Percentiles rank a stretch among this genome's conserved stretches.
phyloP scores from a whole-genome alignment of 2,113 vertebrate species.

The Prochilodus magdalenae region DNA sequence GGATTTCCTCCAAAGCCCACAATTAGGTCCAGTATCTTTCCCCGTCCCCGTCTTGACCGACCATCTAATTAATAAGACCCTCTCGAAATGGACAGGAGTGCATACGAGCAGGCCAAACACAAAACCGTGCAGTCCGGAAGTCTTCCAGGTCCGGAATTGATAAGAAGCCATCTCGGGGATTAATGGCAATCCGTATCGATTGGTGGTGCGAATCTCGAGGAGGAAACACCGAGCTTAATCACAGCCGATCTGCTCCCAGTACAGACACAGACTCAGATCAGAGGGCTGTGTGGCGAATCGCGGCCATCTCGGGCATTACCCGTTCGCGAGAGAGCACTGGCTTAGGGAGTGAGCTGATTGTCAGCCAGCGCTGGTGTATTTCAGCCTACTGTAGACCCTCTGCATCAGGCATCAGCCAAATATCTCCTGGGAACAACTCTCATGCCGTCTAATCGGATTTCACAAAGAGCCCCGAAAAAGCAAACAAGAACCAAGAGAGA shows the following conservation, averaged over 20 bases:
- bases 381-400: conserved; percentile 45
- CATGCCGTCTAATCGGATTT: conserved; percentile 70
- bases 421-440: conserved; percentile 69
- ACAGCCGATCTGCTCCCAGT: conserved; percentile 17
- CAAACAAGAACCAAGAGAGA: conserved; percentile 49
- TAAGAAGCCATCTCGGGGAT: background rate
- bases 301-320: conserved; percentile 24
- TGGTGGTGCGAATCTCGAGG: background rate
- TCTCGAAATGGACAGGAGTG: background rate
- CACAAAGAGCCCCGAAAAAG: conserved; percentile 62
- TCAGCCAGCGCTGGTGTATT: conserved; percentile 26
- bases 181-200: conserved; percentile 27
- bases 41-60: background rate
- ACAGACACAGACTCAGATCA: background rate
- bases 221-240: conserved; percentile 11
- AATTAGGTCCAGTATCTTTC: too few relatives aligned
- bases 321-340: background rate
- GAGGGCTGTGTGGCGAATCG: background rate
- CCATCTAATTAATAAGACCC: background rate
- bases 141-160: background rate
- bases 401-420: conserved; percentile 60
- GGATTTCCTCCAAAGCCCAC: too few relatives aligned
- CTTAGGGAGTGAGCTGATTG: background rate
- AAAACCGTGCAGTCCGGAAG: background rate
- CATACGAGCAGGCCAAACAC: background rate